Evolutionary conservation across 2,113 vertebrate species (phyloP).

Genomic region (Lophotis ruficrista): DNA sequence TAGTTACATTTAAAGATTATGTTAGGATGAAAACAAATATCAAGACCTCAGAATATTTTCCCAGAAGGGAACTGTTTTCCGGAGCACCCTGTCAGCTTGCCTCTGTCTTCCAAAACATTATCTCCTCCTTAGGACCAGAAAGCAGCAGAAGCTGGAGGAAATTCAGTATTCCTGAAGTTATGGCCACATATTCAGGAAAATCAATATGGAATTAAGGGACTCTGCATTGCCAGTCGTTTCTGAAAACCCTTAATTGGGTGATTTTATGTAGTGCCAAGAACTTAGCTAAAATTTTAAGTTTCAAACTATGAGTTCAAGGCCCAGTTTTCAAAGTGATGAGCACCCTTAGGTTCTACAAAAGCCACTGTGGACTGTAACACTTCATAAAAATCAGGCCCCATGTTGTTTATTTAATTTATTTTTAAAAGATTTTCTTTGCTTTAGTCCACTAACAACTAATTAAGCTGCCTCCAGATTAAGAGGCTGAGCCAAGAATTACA

Average conservation of each 20-base stretch:
- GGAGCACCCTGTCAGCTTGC: neutral
- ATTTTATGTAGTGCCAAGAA: neutral
- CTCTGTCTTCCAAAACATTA: neutral
- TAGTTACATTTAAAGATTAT: neutral
- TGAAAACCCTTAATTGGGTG: neutral
- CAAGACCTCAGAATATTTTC: neutral
- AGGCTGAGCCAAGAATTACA: slow-evolving; percentile 2
- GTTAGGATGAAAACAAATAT: neutral
- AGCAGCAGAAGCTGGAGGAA: neutral
- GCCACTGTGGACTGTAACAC: neutral
- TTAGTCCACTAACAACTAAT: slow-evolving; percentile 70
- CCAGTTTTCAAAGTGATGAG: neutral
- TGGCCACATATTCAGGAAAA: neutral
- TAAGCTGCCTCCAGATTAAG: slow-evolving; percentile 52
- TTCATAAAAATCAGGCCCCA: slow-evolving; percentile 25
- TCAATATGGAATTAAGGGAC: neutral
- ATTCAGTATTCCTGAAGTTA: neutral
- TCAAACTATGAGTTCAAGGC: neutral
- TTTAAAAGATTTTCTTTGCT: slow-evolving; percentile 45
- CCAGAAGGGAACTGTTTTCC: neutral
- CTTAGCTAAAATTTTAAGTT: neutral
- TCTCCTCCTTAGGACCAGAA: neutral
- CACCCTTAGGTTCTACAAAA: neutral
- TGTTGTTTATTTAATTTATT: slow-evolving; percentile 50
- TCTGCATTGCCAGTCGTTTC: neutral